Conservation (phyloP, 2,797 vertebrate genomes). For the Sebastes variabilis region DNA sequence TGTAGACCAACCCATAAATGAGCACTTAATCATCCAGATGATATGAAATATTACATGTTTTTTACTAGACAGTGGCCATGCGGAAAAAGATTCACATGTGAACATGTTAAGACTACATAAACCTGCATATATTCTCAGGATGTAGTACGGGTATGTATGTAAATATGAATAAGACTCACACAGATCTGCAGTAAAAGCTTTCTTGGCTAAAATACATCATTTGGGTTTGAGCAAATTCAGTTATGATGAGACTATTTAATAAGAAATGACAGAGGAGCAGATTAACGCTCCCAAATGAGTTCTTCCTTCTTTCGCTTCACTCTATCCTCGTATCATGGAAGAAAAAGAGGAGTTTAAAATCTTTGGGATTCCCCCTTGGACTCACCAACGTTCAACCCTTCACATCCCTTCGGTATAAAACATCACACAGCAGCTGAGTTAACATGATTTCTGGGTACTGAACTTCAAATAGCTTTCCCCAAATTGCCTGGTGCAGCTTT, state of each 20-base stretch:
- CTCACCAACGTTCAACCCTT: neutral
- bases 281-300: neutral
- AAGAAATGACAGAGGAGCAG: neutral
- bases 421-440: neutral
- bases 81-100: neutral
- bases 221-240: neutral
- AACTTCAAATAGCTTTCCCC: constrained; percentile 46
- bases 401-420: neutral
- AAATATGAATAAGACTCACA: neutral
- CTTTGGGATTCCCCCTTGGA: neutral
- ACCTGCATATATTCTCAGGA: neutral
- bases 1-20: neutral
- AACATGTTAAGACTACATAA: neutral
- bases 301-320: neutral
- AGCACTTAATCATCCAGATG: neutral
- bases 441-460: constrained; percentile 12
- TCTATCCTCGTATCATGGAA: neutral
- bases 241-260: neutral
- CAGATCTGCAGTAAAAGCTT: neutral
- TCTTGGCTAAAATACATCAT: neutral
- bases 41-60: neutral
- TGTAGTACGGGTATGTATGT: neutral
- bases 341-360: neutral
- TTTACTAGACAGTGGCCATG: rapidly evolving
- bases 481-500: constrained; percentile 59